phyloP scores from a whole-genome alignment of 2,113 vertebrate species.

The Oxyruncus cristatus region DNA sequence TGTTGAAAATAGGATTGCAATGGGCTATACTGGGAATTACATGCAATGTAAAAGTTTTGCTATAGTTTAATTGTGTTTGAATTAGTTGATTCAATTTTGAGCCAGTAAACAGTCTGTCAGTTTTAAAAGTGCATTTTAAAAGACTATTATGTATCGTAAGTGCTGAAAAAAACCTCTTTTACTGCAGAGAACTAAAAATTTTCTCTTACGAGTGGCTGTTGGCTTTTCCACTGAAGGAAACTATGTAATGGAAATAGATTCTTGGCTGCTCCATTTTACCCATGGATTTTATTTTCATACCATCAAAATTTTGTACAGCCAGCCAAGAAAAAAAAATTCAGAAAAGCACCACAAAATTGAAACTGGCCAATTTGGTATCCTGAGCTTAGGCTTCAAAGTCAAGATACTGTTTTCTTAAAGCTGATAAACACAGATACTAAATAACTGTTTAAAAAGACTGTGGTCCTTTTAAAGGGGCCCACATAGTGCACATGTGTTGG shows the following conservation, averaged over 20 bases:
- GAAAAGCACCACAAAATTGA: neutral
- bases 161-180: neutral
- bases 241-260: neutral
- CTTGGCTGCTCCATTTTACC: neutral
- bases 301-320: neutral
- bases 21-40: neutral
- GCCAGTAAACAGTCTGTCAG: neutral
- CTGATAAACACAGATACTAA: neutral
- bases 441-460: neutral
- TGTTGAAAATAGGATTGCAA: neutral
- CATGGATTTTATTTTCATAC: neutral
- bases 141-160: neutral
- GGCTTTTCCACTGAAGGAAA: neutral
- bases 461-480: neutral
- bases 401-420: neutral
- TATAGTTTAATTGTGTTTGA: neutral
- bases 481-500: fast-evolving
- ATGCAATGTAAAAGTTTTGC: neutral
- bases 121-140: neutral
- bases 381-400: neutral
- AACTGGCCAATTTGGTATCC: neutral
- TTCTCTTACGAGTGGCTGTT: neutral
- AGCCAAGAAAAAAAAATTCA: neutral
- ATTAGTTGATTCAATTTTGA: neutral
- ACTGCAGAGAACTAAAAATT: neutral